phyloP scores from a whole-genome alignment of 2,888 invertebrate genomes.

The Morpho helenor region DNA sequence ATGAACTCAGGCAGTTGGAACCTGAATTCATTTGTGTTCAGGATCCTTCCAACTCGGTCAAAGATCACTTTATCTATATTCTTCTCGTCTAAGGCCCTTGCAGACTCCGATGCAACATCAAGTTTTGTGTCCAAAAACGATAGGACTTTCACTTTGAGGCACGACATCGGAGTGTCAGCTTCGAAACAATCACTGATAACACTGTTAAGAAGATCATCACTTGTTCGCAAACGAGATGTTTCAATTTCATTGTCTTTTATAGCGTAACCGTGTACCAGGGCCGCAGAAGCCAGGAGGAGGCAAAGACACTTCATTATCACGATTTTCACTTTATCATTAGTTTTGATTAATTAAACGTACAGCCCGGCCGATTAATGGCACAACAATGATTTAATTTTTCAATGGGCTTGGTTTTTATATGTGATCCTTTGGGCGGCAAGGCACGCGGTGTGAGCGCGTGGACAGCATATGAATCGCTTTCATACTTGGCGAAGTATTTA shows the following conservation, averaged over 20 bases:
- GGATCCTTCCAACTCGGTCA: constrained; percentile 83
- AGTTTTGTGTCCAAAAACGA: constrained; percentile 86
- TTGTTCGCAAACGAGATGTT: constrained; percentile 78
- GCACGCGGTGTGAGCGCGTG: constrained; percentile 62
- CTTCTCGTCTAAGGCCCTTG: constrained; percentile 79
- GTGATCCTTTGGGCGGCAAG: constrained; percentile 76
- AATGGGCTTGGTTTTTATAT: constrained; percentile 85
- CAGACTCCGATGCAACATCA: constrained; percentile 80
- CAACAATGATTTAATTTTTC: constrained; percentile 79
- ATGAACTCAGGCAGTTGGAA: constrained; percentile 85
- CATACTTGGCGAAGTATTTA: constrained; percentile 69
- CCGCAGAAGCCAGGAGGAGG: constrained; percentile 73
- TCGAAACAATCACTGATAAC: constrained; percentile 86
- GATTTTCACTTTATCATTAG: constrained; percentile 66
- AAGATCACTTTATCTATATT: constrained; percentile 87
- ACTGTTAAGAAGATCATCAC: constrained; percentile 84
- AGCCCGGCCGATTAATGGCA: constrained; percentile 69
- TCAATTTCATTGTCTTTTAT: constrained; percentile 79
- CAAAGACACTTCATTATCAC: constrained; percentile 73
- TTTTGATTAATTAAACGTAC: constrained; percentile 69
- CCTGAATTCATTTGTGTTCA: constrained; percentile 87
- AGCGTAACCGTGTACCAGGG: constrained; percentile 67
- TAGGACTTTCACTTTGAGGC: constrained; percentile 88
- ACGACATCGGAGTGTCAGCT: constrained; percentile 82
- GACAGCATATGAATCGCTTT: constrained; percentile 53